Evolutionary conservation across 2,113 vertebrate genomes (phyloP).

Genomic region (Climacteris rufus): DNA sequence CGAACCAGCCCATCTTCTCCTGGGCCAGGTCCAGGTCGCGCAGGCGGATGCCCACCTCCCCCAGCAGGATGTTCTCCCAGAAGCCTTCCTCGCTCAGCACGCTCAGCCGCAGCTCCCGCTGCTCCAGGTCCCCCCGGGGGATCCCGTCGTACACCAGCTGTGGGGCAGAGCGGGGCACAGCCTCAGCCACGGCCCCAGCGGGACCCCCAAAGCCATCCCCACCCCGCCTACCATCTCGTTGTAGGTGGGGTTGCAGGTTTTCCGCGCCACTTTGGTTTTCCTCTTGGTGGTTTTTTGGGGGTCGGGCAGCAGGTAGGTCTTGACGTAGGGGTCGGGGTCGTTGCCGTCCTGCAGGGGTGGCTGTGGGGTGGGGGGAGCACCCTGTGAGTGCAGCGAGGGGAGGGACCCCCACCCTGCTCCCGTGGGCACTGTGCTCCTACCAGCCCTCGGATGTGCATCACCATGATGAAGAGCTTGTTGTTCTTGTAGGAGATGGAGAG

Average conservation of each 20-base stretch:
- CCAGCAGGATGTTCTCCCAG: constrained; percentile 93
- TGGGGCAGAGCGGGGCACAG: background rate
- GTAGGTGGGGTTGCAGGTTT: constrained; percentile 97
- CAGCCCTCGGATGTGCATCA: constrained; percentile 94
- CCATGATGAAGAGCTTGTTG: constrained; percentile 96
- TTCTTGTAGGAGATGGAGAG: constrained; percentile 94
- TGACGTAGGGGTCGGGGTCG: constrained; percentile 95
- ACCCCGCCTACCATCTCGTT: constrained; percentile 91
- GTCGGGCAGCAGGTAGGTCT: constrained; percentile 94
- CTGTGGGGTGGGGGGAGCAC: constrained; percentile 40
- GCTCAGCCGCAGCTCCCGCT: constrained; percentile 89
- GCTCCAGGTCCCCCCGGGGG: constrained; percentile 89
- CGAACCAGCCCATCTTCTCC: constrained; percentile 93
- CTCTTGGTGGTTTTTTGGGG: constrained; percentile 96
- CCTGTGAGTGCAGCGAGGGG: fast-evolving
- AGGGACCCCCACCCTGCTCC: fast-evolving
- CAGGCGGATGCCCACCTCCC: constrained; percentile 87
- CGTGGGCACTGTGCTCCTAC: constrained; percentile 57
- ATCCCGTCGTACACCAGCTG: constrained; percentile 93
- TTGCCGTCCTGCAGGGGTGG: constrained; percentile 89
- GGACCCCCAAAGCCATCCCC: fast-evolving
- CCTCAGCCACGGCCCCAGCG: fast-evolving
- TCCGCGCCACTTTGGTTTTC: constrained; percentile 94
- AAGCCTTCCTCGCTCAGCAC: constrained; percentile 92
- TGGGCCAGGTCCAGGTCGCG: constrained; percentile 83